phyloP scores from a whole-genome alignment of 2,113 vertebrate species.

The Micronisus gabar region DNA sequence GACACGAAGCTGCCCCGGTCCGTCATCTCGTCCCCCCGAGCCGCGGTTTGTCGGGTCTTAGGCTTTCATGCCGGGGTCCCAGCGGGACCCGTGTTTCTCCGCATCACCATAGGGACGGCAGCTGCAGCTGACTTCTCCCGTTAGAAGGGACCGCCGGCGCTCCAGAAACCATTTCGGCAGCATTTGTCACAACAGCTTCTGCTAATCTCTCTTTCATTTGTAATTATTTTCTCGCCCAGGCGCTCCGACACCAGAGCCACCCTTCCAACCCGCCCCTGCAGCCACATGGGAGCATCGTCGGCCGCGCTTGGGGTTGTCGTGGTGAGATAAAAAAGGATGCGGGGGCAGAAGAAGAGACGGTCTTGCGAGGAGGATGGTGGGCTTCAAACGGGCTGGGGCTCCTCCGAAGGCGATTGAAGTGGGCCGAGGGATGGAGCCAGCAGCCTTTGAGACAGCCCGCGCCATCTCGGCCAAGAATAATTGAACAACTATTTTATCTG shows the following conservation, averaged over 20 bases:
- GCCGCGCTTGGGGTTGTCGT: background rate
- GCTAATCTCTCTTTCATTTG: conserved; percentile 77
- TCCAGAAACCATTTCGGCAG: conserved; percentile 60
- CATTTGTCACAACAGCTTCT: conserved; percentile 64
- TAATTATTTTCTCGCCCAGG: conserved; percentile 69
- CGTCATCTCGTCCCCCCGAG: background rate
- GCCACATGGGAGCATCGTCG: background rate
- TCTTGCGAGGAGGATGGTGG: background rate
- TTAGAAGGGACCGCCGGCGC: conserved; percentile 54
- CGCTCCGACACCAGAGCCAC: background rate
- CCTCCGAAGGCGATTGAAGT: conserved; percentile 63
- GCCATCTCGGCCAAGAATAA: conserved; percentile 74
- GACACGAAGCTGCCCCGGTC: conserved; percentile 40
- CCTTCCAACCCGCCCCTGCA: background rate
- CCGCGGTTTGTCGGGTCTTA: background rate
- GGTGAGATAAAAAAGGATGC: background rate
- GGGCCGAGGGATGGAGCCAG: conserved; percentile 49
- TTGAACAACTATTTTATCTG: conserved; percentile 79
- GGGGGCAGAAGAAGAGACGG: background rate
- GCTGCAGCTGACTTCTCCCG: conserved; percentile 62
- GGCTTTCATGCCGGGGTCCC: conserved; percentile 26
- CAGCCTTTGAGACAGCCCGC: conserved; percentile 73
- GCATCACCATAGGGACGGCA: conserved; percentile 53
- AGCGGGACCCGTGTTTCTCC: background rate
- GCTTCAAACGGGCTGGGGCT: conserved; percentile 57